Percentiles rank a stretch among this genome's conserved stretches.
Evolutionary conservation across 2,113 vertebrate species (phyloP).

Genomic region (Pseudorhombus dupliciocellatus): DNA sequence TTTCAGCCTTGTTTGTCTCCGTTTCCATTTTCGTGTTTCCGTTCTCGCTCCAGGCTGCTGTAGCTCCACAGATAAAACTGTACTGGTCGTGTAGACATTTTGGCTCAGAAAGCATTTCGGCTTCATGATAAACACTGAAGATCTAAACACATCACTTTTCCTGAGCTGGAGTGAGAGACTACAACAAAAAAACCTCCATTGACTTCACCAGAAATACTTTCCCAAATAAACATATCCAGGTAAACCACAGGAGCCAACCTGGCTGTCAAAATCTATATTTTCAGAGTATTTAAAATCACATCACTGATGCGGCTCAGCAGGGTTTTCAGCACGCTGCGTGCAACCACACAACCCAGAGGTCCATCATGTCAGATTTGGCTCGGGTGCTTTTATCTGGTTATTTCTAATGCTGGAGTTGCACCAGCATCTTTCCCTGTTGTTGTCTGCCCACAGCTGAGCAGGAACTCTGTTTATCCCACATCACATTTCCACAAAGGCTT

Average conservation of each 20-base stretch:
- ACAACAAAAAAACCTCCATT: conserved; percentile 10
- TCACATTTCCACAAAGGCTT: conserved; percentile 7
- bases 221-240: conserved; percentile 14
- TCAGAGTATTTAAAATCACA: conserved; percentile 47
- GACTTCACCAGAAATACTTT: not conserved
- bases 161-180: not conserved
- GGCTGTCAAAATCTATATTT: conserved; percentile 30
- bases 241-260: conserved; percentile 29
- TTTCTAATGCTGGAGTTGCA: conserved; percentile 39
- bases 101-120: not conserved
- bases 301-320: conserved; percentile 8
- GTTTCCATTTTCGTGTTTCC: conserved; percentile 6
- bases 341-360: conserved; percentile 46
- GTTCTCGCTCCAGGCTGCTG: conserved; percentile 1
- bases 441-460: conserved; percentile 3
- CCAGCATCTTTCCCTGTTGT: conserved; percentile 9
- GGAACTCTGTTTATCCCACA: conserved; percentile 14
- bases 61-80: conserved; percentile 2
- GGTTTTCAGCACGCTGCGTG: conserved; percentile 14
- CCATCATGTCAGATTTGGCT: conserved; percentile 58
- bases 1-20: not conserved
- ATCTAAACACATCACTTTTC: conserved; percentile 6
- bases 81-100: conserved; percentile 11
- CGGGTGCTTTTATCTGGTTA: conserved; percentile 25
- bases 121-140: not conserved